Percentiles rank a stretch among this genome's conserved stretches.
Evolutionary conservation across 2,113 vertebrate species (phyloP).

Genomic region (Onychostoma macrolepis): DNA sequence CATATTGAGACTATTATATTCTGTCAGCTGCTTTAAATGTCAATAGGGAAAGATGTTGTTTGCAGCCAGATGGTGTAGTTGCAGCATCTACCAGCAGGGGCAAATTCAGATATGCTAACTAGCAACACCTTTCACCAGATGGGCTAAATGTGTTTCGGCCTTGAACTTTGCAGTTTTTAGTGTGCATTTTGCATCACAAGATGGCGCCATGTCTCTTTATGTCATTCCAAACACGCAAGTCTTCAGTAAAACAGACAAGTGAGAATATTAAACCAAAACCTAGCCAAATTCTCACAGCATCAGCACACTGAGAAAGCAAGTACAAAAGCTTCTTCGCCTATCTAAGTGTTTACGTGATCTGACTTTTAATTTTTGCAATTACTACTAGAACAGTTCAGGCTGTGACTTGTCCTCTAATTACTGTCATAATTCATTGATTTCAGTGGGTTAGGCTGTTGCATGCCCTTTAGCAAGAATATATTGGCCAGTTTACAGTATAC

Average conservation of each 20-base stretch:
- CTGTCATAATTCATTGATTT: neutral
- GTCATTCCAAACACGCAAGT: neutral
- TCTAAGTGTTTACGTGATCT: neutral
- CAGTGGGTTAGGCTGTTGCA: neutral
- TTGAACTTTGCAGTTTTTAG: neutral
- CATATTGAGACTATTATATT: too few relatives aligned
- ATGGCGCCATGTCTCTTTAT: slow-evolving; percentile 51
- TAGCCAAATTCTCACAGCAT: neutral
- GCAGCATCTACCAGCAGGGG: neutral
- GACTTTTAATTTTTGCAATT: neutral
- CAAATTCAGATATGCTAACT: too few relatives aligned
- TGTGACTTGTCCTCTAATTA: neutral
- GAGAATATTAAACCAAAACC: neutral
- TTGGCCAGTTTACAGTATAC: neutral
- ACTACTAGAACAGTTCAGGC: neutral
- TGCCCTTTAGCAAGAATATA: neutral
- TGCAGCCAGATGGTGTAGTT: neutral
- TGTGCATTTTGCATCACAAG: slow-evolving; percentile 57
- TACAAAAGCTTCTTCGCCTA: neutral
- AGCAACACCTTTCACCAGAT: too few relatives aligned
- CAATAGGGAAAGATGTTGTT: neutral
- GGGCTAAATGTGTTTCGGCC: neutral
- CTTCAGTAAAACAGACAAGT: neutral
- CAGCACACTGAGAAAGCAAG: neutral
- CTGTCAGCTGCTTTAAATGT: too few relatives aligned